Base-by-base conservation (phyloP, 1,140 invertebrate species). In the Magallana gigas region DNA sequence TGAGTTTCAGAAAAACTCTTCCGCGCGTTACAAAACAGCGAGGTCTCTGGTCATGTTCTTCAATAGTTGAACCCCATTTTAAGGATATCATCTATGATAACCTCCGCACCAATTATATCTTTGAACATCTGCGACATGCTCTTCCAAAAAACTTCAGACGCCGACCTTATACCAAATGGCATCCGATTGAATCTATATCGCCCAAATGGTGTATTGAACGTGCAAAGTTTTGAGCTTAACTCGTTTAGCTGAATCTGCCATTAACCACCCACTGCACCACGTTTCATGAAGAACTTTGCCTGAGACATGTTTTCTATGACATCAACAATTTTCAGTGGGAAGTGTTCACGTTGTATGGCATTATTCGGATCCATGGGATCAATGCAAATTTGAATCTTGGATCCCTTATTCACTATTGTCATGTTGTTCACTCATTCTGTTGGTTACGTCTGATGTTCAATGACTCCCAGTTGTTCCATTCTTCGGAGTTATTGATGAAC, bases 41-140 rank as follows among this genome's bases (percentile, higher is more conserved):
- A 14, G 92, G 82, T 14, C 90, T 88, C n/a, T 29, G 29, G 83
- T 92, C 90, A 90, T 93, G 91, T 29, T 92, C 89, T 83, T 86
- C 83, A 2, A 59, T n/a, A 8, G 57, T 90, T 57, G 48, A 58
- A 2, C 93, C 94, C 84, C 83, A 92, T 23, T 7, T 95, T 83
- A 8, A 94, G 64, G 36, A 94, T 92, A 86, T 95, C 95, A 90
- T 95, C 94, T 16, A 93, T 89, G 83, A 94, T 94, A 0, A 93
- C 88, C 23, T 91, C 91, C 56, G 93, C 91, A 29, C 94, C 94
- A 59, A 88, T 56, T 8, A 95, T 88, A 23, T 92, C 91, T 71
- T 93, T 90, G 80, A 94, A 89, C 64, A 94, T 92, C 86, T 93
- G 85, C 57, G 89, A 87, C 89, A 94, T 93, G 36, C 85, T 57